These are phyloP conservation scores for Neodiprion virginianus DNA, from an alignment of 1,140 invertebrate species.

Conservation along the genomic window DNA sequence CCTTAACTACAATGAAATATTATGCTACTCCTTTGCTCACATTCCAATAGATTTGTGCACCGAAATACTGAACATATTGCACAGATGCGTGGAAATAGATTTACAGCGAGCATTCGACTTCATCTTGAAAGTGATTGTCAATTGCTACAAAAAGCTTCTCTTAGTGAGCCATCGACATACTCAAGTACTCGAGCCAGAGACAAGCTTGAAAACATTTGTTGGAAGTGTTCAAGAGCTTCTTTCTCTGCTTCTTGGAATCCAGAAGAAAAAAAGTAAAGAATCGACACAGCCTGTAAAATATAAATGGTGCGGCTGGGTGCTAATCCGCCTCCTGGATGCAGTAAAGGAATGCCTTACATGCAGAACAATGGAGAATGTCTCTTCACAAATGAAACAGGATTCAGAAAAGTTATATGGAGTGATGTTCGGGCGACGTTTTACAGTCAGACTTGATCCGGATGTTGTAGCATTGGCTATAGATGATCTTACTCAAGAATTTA, in stretches of 20 bases:
- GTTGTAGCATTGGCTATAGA: conserved; percentile 24
- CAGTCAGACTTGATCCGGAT: conserved; percentile 25
- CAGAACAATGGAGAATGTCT: conserved; percentile 4
- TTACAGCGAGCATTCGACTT: conserved; percentile 35
- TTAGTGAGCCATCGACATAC: conserved; percentile 28
- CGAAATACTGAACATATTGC: conserved; percentile 43
- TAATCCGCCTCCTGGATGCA: conserved; percentile 43
- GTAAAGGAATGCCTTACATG: conserved; percentile 31
- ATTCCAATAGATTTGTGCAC: conserved; percentile 49
- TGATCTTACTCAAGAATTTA: conserved; percentile 36
- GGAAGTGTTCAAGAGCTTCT: conserved; percentile 42
- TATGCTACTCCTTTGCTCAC: conserved; percentile 44
- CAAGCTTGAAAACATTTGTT: conserved; percentile 32
- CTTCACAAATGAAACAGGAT: not conserved
- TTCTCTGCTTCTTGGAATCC: conserved; percentile 29
- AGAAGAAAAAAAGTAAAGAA: conserved; percentile 30
- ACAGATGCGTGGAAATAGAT: conserved; percentile 36
- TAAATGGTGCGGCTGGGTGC: conserved; percentile 37
- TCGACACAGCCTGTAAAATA: conserved; percentile 26
- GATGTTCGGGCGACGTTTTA: conserved; percentile 41
- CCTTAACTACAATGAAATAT: conserved; percentile 46
- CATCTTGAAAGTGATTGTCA: conserved; percentile 31
- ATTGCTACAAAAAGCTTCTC: conserved; percentile 41
- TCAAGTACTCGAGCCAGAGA: conserved; percentile 31
- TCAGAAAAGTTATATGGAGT: conserved; percentile 44